phyloP scores from a whole-genome alignment of 2,113 vertebrate genomes.

The Ailurus styani region DNA sequence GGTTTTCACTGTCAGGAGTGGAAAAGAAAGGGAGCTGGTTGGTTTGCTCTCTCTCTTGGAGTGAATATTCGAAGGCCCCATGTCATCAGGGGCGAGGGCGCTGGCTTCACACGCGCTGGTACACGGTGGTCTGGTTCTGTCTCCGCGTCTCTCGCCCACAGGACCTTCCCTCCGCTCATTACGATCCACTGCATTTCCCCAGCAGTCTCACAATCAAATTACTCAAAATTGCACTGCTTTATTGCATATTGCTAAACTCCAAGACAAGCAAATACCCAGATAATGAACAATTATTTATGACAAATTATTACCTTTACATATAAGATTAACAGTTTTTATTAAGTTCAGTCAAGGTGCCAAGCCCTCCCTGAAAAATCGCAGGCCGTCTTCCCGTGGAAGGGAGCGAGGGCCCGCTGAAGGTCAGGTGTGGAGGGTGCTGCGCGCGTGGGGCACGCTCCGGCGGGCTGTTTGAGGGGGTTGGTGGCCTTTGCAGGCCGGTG shows the following conservation, averaged over 20 bases:
- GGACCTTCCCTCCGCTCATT: slow-evolving; percentile 53
- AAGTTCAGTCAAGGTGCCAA: slow-evolving; percentile 78
- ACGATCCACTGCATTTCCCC: slow-evolving; percentile 45
- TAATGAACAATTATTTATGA: slow-evolving; percentile 91
- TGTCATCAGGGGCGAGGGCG: background rate
- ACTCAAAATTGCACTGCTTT: slow-evolving; percentile 74
- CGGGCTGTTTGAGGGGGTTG: fast-evolving
- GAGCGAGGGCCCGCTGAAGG: background rate
- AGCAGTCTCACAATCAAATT: slow-evolving; percentile 63
- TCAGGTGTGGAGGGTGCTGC: background rate
- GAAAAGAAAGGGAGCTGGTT: background rate
- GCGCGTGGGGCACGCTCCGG: fast-evolving
- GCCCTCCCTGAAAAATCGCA: slow-evolving; percentile 57
- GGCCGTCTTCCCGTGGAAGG: background rate
- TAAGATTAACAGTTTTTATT: slow-evolving; percentile 84
- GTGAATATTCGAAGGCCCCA: background rate
- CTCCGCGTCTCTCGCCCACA: background rate
- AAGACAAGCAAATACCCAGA: slow-evolving; percentile 76
- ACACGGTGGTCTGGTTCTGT: background rate
- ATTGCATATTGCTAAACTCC: slow-evolving; percentile 76
- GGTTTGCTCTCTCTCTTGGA: background rate
- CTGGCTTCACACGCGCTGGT: slow-evolving; percentile 28
- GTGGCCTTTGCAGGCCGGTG: fast-evolving
- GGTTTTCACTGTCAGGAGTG: background rate
- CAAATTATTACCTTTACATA: slow-evolving; percentile 85